Conservation (phyloP, 1,140 invertebrate species). For the Trichonephila inaurata region DNA sequence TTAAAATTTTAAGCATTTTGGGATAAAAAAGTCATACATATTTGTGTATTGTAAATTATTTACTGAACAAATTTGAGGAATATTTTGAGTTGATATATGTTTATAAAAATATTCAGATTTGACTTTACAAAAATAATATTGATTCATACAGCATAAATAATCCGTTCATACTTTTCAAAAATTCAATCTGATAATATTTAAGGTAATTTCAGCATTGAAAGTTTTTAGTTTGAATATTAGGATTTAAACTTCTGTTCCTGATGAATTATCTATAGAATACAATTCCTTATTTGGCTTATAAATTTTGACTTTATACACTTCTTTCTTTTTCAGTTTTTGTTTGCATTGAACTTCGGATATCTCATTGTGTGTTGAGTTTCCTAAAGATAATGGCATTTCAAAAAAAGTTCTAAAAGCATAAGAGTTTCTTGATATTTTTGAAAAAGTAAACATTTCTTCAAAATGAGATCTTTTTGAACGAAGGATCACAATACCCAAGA, state of each 20-base stretch:
- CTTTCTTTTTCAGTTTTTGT: constrained; percentile 17
- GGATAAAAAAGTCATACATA: too few relatives aligned
- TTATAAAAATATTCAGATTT: too few relatives aligned
- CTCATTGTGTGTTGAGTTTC: background rate
- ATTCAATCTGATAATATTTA: too few relatives aligned
- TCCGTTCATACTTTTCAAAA: too few relatives aligned
- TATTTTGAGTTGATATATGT: too few relatives aligned
- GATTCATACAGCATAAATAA: too few relatives aligned
- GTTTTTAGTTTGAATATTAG: too few relatives aligned
- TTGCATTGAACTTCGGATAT: constrained; percentile 12
- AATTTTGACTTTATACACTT: constrained; percentile 36
- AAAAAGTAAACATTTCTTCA: constrained; percentile 22
- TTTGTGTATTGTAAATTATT: too few relatives aligned
- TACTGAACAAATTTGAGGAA: too few relatives aligned
- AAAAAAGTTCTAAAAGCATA: background rate
- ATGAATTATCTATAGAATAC: background rate
- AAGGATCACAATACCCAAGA: constrained; percentile 35
- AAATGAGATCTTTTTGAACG: background rate
- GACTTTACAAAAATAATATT: too few relatives aligned
- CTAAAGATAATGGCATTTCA: background rate
- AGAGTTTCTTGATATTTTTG: background rate
- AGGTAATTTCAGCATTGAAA: too few relatives aligned
- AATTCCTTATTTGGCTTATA: constrained; percentile 13
- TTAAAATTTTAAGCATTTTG: too few relatives aligned
- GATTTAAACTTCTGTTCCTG: constrained; percentile 33